These are phyloP conservation scores for Nudaria mundana DNA, from an alignment of 2,888 invertebrate genomes.

Conservation along the genomic window DNA sequence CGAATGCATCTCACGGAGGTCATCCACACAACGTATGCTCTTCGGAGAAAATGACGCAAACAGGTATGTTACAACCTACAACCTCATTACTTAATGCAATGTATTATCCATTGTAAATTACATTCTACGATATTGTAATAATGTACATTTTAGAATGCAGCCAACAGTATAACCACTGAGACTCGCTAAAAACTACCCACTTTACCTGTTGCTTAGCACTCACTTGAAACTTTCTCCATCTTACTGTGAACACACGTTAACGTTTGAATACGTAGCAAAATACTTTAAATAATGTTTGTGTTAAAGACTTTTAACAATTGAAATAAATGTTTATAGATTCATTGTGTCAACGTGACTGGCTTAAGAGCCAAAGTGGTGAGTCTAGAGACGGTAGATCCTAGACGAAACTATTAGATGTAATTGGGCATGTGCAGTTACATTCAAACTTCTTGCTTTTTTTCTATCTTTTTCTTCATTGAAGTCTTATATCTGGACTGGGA, in stretches of 20 bases:
- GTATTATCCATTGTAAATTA: background rate
- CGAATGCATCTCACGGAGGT: conserved; percentile 53
- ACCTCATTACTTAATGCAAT: background rate
- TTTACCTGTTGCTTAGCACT: conserved; percentile 39
- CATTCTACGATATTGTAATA: background rate
- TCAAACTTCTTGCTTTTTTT: conserved; percentile 48
- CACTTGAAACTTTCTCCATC: conserved; percentile 30
- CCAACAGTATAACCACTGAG: conserved; percentile 14
- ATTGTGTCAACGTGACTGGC: conserved; percentile 79
- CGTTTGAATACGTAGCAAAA: conserved; percentile 24
- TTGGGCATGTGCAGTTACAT: conserved; percentile 57
- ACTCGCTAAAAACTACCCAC: conserved; percentile 21
- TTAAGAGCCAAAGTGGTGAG: conserved; percentile 79
- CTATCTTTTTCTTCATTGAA: conserved; percentile 42
- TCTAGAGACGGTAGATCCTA: conserved; percentile 75
- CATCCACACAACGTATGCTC: conserved; percentile 84
- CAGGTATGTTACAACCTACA: conserved; percentile 82
- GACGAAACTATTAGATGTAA: conserved; percentile 58
- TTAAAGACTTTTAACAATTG: conserved; percentile 32
- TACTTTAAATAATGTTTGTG: conserved; percentile 27
- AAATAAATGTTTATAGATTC: conserved; percentile 74
- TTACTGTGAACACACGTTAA: conserved; percentile 19
- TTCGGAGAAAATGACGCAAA: conserved; percentile 94
- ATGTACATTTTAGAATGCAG: background rate
- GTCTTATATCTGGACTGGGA: conserved; percentile 23